Percentiles rank a stretch among this genome's conserved stretches.
Evolutionary conservation across 2,888 invertebrate species (phyloP).

Genomic region (Harpalus rubripes): DNA sequence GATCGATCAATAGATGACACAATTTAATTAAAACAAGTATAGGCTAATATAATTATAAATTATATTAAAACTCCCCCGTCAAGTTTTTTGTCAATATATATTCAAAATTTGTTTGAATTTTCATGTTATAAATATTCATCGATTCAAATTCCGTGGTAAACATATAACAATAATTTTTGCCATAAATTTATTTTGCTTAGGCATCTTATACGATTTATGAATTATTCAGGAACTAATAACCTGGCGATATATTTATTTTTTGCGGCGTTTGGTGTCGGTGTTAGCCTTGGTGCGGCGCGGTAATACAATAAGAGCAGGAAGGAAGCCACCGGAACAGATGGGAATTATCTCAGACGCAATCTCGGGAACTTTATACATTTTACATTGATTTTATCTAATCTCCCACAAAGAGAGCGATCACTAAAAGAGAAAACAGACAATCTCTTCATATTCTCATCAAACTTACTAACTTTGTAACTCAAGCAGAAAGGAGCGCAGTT

Average conservation of each 20-base stretch:
- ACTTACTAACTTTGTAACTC: background rate
- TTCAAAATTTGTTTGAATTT: conserved; percentile 57
- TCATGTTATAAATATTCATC: conserved; percentile 59
- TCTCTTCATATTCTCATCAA: background rate
- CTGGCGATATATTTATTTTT: conserved; percentile 50
- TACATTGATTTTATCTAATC: conserved; percentile 7
- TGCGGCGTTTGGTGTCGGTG: conserved; percentile 15
- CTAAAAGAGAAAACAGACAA: background rate
- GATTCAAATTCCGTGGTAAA: conserved; percentile 49
- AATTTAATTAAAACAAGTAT: conserved; percentile 28
- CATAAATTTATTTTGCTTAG: conserved; percentile 42
- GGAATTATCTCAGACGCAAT: background rate
- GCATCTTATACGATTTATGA: conserved; percentile 55
- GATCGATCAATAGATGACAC: conserved; percentile 7
- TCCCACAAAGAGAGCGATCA: background rate
- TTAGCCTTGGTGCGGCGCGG: background rate
- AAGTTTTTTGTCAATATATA: conserved; percentile 50
- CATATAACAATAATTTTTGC: conserved; percentile 58
- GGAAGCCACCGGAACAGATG: background rate
- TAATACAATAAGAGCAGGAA: conserved; percentile 13
- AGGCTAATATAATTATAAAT: conserved; percentile 12
- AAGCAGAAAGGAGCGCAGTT: too few species aligned
- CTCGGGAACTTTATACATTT: background rate
- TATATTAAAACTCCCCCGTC: background rate
- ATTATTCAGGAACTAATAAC: conserved; percentile 57